A percentile compares a stretch with the other conserved stretches of the same genome.
phyloP scores from a whole-genome alignment of 1,140 invertebrate species.

The Berghia stephanieae region DNA sequence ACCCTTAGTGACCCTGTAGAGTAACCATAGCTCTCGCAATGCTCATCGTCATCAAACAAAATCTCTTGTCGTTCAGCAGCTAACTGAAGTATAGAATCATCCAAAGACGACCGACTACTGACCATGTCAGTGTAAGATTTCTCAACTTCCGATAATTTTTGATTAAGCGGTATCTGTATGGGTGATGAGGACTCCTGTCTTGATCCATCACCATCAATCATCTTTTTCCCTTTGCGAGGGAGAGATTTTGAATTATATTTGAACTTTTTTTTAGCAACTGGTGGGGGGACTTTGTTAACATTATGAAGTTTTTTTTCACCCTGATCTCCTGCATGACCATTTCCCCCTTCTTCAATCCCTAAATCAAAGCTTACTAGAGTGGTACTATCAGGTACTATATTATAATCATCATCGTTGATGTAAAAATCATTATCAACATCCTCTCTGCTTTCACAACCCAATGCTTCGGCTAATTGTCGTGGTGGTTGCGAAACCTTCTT shows the following conservation, averaged over 20 bases:
- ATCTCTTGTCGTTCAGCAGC: constrained; percentile 51
- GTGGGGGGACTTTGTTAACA: constrained; percentile 16
- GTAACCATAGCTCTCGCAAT: constrained; percentile 33
- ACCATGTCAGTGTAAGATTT: constrained; percentile 36
- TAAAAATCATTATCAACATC: constrained; percentile 29
- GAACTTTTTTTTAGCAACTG: constrained; percentile 17
- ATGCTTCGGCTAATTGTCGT: constrained; percentile 37
- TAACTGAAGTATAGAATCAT: constrained; percentile 53
- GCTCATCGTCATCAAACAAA: constrained; percentile 28
- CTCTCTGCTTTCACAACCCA: constrained; percentile 28
- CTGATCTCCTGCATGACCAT: constrained; percentile 12
- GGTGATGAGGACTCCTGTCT: no score
- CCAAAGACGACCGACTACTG: constrained; percentile 50
- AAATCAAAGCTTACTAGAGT: neutral
- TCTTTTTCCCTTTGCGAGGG: neutral
- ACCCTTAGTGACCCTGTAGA: constrained; percentile 49
- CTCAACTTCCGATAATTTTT: neutral
- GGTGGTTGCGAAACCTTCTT: constrained; percentile 39
- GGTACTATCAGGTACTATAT: constrained; percentile 27
- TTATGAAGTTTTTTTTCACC: constrained; percentile 28
- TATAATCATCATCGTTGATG: constrained; percentile 44
- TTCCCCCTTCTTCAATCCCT: neutral
- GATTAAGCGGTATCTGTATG: constrained; percentile 3
- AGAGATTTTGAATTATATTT: constrained; percentile 11
- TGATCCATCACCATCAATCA: no score